Percentiles rank a stretch among this genome's conserved stretches.
These are phyloP conservation scores for Drosophila kurseongensis DNA, from an alignment of 1,140 invertebrate genomes.

Conservation along the genomic window DNA sequence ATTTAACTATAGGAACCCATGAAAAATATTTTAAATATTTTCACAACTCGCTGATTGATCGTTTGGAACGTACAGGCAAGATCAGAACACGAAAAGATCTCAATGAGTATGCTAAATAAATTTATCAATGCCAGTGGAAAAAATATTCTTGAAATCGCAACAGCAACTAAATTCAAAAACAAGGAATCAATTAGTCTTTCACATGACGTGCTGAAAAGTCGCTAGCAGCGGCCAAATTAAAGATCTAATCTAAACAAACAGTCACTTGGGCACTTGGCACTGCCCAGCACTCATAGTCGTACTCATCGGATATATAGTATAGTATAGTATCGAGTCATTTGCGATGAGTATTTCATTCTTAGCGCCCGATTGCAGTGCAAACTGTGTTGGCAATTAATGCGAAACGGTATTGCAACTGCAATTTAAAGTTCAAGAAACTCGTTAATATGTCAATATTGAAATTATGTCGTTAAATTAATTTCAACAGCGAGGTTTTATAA, in stretches of 20 bases:
- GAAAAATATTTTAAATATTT: not conserved
- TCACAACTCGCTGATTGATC: slow-evolving; percentile 15
- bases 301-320: not conserved
- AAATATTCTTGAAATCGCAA: slow-evolving; percentile 16
- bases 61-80: not conserved
- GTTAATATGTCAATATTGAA: slow-evolving; percentile 76
- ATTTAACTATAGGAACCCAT: not conserved
- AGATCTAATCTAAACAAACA: slow-evolving; percentile 41
- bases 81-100: slow-evolving; percentile 10
- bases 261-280: slow-evolving; percentile 30
- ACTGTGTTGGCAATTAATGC: slow-evolving; percentile 46
- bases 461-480: slow-evolving; percentile 45
- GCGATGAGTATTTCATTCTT: slow-evolving; percentile 29
- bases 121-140: slow-evolving; percentile 29
- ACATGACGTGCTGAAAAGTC: slow-evolving; percentile 33
- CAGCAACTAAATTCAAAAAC: slow-evolving; percentile 14
- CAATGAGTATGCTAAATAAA: slow-evolving; percentile 5
- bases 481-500: slow-evolving; percentile 36
- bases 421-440: slow-evolving; percentile 65
- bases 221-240: slow-evolving; percentile 5
- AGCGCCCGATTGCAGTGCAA: slow-evolving; percentile 14
- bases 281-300: slow-evolving; percentile 5
- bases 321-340: slow-evolving; percentile 11
- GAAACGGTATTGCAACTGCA: slow-evolving; percentile 33
- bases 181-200: slow-evolving; percentile 40